Conservation (phyloP, 37 sponge, comb jelly and placozoan species). For the Halisarca cf. caerulea region DNA sequence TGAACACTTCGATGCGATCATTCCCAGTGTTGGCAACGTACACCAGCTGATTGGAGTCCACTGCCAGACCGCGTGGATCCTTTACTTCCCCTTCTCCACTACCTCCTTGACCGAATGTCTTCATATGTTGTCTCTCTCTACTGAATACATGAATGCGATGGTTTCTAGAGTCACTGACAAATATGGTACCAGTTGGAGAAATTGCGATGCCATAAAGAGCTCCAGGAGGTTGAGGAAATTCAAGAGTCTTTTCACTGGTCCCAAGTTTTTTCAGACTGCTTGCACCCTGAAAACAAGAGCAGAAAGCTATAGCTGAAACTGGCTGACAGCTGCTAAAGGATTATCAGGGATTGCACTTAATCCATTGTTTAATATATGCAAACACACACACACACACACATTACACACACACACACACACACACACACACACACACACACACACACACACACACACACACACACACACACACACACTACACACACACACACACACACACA, state of each 20-base stretch:
- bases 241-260: no score
- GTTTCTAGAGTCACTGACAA: background rate
- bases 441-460: background rate
- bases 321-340: no score
- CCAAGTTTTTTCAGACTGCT: no score
- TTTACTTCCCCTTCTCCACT: background rate
- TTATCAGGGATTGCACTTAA: no score
- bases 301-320: no score
- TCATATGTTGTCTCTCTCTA: background rate
- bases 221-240: no score
- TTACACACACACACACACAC: background rate
- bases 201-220: background rate
- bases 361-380: no score
- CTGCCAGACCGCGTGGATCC: background rate
- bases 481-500: no score
- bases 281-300: no score
- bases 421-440: background rate
- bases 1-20: no score
- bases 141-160: background rate
- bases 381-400: no score
- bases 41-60: background rate
- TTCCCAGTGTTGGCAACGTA: background rate
- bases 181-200: slow-evolving; percentile 12
- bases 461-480: background rate
- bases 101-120: background rate